These are phyloP conservation scores for Camponotus pennsylvanicus DNA, from an alignment of 1,140 invertebrate species.

Conservation along the genomic window DNA sequence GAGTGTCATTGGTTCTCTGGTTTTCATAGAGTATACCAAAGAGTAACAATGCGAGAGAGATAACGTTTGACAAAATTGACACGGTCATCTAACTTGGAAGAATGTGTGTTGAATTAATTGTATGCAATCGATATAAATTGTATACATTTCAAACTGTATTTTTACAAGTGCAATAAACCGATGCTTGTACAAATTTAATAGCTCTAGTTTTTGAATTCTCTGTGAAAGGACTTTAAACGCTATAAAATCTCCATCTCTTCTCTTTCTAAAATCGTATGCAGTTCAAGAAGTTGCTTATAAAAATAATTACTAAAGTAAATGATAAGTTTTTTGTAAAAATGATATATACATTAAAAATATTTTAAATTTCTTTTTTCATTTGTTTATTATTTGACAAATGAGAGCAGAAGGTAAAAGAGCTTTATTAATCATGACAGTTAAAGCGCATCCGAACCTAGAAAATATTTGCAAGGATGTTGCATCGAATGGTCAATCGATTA, in stretches of 20 bases:
- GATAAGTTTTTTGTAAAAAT: neutral
- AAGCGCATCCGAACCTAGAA: neutral
- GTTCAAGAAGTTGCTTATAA: neutral
- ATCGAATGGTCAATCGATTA: slow-evolving; percentile 10
- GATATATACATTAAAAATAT: neutral
- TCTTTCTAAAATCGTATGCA: neutral
- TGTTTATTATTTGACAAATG: slow-evolving; percentile 54
- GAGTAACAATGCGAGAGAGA: slow-evolving; percentile 27
- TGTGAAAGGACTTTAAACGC: neutral
- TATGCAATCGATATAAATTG: slow-evolving; percentile 62
- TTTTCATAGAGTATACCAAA: slow-evolving; percentile 49
- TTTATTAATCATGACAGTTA: slow-evolving; percentile 32
- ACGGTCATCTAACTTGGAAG: slow-evolving; percentile 20
- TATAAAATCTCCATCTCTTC: neutral
- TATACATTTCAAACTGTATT: slow-evolving; percentile 78
- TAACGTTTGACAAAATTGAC: slow-evolving; percentile 41
- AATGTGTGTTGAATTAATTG: slow-evolving; percentile 47
- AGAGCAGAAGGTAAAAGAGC: slow-evolving; percentile 6
- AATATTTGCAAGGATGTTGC: slow-evolving; percentile 30
- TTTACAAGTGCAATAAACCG: slow-evolving; percentile 82
- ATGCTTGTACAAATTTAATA: slow-evolving; percentile 74
- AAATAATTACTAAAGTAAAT: neutral
- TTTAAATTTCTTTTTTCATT: slow-evolving; percentile 16
- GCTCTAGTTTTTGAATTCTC: neutral
- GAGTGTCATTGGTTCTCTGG: slow-evolving; percentile 22